A percentile compares a stretch with the other conserved stretches of the same genome.
phyloP scores from a whole-genome alignment of 1,140 invertebrate genomes.

The Globodera rostochiensis region DNA sequence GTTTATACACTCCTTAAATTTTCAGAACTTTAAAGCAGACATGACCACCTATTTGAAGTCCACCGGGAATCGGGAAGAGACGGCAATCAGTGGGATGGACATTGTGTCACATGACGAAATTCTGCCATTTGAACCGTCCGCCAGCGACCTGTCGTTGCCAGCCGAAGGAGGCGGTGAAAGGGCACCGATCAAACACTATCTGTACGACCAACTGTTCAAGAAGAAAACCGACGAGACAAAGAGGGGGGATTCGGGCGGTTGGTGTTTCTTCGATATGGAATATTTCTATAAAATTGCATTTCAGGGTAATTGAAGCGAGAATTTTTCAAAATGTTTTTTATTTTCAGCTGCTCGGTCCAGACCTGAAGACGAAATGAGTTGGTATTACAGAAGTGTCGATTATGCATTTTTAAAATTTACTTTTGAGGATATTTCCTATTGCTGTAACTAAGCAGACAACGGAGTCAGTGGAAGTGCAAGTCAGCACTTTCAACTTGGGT shows the following conservation, averaged over 20 bases:
- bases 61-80: conserved; percentile 38
- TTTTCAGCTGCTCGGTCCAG: background rate
- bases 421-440: conserved; percentile 10
- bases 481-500: conserved; percentile 22
- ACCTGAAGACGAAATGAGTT: background rate
- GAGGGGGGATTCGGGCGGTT: background rate
- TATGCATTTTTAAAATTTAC: conserved; percentile 6
- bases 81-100: conserved; percentile 57
- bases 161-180: background rate
- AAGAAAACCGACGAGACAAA: background rate
- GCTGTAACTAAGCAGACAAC: conserved; percentile 11
- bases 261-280: background rate
- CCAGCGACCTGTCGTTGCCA: background rate
- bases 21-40: conserved; percentile 55
- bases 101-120: conserved; percentile 58
- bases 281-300: no score
- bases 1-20: background rate
- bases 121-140: conserved; percentile 43
- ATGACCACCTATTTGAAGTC: conserved; percentile 54
- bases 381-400: conserved; percentile 2
- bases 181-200: background rate
- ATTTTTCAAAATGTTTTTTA: background rate
- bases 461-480: conserved; percentile 20
- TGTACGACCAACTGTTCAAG: conserved; percentile 17
- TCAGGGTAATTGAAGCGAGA: no score